These are phyloP conservation scores for Etheostoma spectabile DNA, from an alignment of 2,113 vertebrate genomes.

Conservation along the genomic window DNA sequence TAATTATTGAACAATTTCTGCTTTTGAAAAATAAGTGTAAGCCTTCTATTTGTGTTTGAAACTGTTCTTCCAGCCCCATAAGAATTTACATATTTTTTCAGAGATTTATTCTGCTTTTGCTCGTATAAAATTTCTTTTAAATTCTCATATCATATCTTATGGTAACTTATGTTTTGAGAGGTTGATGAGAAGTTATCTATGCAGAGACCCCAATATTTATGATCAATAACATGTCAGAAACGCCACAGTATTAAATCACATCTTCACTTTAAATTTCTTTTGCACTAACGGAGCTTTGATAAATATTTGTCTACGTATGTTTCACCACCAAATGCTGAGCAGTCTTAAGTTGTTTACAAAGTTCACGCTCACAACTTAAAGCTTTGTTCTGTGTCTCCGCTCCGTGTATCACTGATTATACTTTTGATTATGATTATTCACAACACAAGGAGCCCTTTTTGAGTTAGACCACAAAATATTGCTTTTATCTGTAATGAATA, in stretches of 20 bases:
- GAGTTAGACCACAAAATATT: conserved; percentile 10
- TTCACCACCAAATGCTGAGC: neutral
- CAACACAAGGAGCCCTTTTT: conserved; percentile 25
- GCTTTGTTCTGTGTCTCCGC: neutral
- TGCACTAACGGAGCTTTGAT: neutral
- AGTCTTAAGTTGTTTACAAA: conserved; percentile 10
- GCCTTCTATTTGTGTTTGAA: neutral
- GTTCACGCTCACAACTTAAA: neutral
- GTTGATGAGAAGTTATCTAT: conserved; percentile 29
- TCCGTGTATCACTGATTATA: conserved; percentile 19
- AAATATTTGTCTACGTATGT: conserved; percentile 24
- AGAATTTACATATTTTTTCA: conserved; percentile 4
- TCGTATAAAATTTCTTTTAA: conserved; percentile 1
- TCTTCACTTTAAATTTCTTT: conserved; percentile 2
- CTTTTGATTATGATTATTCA: conserved; percentile 29
- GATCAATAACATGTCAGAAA: conserved; percentile 32
- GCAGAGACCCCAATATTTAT: conserved; percentile 12
- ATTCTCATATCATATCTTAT: conserved; percentile 13
- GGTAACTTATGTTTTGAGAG: neutral
- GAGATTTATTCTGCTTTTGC: conserved; percentile 11
- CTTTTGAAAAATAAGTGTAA: neutral
- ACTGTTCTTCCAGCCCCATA: neutral
- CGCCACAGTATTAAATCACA: neutral
- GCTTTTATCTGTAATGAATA: conserved; percentile 47
- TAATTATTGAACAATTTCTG: neutral